Base-by-base conservation (phyloP, 30 jellyfish, hydroid and myxozoan species). In the Pseudorhiza aurosa region DNA sequence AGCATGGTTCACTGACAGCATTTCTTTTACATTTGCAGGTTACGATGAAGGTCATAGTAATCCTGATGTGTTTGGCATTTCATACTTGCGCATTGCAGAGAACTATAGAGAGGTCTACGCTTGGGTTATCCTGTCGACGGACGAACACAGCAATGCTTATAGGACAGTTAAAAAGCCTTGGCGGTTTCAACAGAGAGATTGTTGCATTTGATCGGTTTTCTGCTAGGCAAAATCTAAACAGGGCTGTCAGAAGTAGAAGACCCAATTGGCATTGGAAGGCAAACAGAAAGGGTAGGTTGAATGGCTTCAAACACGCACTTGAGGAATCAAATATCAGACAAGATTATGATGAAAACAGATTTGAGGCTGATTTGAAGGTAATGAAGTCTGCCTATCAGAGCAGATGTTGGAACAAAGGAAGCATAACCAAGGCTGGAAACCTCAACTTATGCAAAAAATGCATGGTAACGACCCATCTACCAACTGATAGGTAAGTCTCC, bases 401-500 rank as follows among this genome's bases (percentile, higher is more conserved):
- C n/a, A 49, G 19, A 26, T 64, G 77, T 35, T 7, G 8, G 32
- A 35, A 33, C 12, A 32, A 64, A 33, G 77, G 77, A 31, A 32
- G 57, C 58, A 15, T 33, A 1, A 64, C 77, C 8, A 1, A 14
- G 1, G 35, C 33, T 64, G 77, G 77, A 1, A 64, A 64, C 14
- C 12, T 64, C 28, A 64, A 64, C 31, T 30, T 64, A 12, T 64
- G 77, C 35, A 64, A 10, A 21, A 29, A 39, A 10, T 64, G 77
- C 58, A 32, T 36, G 1, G 59, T 30, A 15, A 19, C 58, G 27
- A 32, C 39, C 28, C 33, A 58, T 40, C 77, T 64, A 8, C 77
- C 77, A 2, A 21, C 58, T 8, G 59, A 64, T 58, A 64, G 77
- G 77, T 64, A 64, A 9, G 58, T 64, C 9, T 14, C 27, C 12